Conservation (phyloP, 2,888 invertebrate species). For the Plagodis pulveraria region DNA sequence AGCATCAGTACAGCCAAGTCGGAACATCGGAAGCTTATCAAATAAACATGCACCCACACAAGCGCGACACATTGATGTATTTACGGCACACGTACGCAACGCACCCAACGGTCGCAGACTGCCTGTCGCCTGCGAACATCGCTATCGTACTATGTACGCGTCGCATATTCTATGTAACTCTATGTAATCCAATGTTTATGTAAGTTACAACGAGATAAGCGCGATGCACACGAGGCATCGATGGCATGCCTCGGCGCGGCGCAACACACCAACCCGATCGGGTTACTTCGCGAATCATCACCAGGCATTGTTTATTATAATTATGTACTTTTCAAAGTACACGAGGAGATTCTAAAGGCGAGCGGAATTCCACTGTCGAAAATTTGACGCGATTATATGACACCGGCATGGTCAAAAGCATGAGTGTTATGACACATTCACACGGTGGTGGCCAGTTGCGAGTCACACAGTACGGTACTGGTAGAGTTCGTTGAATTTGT, state of each 20-base stretch:
- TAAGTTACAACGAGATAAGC: conserved; percentile 64
- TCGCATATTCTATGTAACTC: conserved; percentile 62
- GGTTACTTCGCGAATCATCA: conserved; percentile 54
- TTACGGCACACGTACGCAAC: conserved; percentile 73
- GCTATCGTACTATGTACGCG: conserved; percentile 76
- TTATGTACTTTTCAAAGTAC: conserved; percentile 47
- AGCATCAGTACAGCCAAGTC: conserved; percentile 75
- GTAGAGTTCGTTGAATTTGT: conserved; percentile 85
- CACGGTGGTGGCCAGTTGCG: conserved; percentile 78
- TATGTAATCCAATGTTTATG: conserved; percentile 74
- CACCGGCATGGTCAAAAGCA: conserved; percentile 72
- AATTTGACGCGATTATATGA: conserved; percentile 74
- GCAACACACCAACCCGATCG: conserved; percentile 42
- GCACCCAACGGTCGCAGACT: conserved; percentile 75
- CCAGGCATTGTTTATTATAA: conserved; percentile 46
- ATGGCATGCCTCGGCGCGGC: conserved; percentile 40
- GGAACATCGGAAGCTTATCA: conserved; percentile 81
- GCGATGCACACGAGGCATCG: conserved; percentile 42
- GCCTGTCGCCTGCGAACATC: conserved; percentile 81
- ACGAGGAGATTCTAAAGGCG: conserved; percentile 57
- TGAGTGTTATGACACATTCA: conserved; percentile 75
- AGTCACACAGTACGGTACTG: conserved; percentile 82
- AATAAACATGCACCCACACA: conserved; percentile 78
- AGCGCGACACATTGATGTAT: conserved; percentile 60
- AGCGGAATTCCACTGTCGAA: conserved; percentile 64